Evolutionary conservation across 2,888 invertebrate genomes (phyloP).

Genomic region (Aricia artaxerxes): DNA sequence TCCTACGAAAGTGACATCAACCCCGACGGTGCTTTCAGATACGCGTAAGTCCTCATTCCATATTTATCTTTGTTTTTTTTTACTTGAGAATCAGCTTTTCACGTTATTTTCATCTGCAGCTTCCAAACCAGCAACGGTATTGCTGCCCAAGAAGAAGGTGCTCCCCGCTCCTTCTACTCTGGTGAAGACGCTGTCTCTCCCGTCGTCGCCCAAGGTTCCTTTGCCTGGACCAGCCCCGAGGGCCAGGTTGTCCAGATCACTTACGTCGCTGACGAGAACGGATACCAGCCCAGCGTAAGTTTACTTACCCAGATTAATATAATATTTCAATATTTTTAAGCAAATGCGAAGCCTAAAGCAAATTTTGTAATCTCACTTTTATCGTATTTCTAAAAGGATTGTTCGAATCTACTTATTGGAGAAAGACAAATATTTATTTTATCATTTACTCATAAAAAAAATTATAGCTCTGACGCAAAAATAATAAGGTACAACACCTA

Average conservation of each 20-base stretch:
- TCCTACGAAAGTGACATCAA: constrained; percentile 49
- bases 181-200: constrained; percentile 53
- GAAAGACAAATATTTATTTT: no score
- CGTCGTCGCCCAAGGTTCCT: constrained; percentile 72
- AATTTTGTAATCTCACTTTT: not conserved
- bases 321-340: not conserved
- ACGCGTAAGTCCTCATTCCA: constrained; percentile 56
- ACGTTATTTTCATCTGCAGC: constrained; percentile 52
- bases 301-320: not conserved
- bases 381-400: no score
- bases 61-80: not conserved
- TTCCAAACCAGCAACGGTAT: constrained; percentile 83
- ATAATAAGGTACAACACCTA: no score
- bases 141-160: constrained; percentile 78
- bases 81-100: not conserved
- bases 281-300: constrained; percentile 81
- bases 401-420: no score
- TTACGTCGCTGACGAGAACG: constrained; percentile 84
- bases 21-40: constrained; percentile 70
- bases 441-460: no score
- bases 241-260: constrained; percentile 77
- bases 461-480: no score
- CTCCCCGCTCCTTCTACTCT: constrained; percentile 63
- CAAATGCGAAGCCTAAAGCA: not conserved
- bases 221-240: constrained; percentile 79